Percentiles rank a stretch among this genome's conserved stretches.
Conservation (phyloP, 2,113 vertebrate genomes). For the Sander lucioperca region DNA sequence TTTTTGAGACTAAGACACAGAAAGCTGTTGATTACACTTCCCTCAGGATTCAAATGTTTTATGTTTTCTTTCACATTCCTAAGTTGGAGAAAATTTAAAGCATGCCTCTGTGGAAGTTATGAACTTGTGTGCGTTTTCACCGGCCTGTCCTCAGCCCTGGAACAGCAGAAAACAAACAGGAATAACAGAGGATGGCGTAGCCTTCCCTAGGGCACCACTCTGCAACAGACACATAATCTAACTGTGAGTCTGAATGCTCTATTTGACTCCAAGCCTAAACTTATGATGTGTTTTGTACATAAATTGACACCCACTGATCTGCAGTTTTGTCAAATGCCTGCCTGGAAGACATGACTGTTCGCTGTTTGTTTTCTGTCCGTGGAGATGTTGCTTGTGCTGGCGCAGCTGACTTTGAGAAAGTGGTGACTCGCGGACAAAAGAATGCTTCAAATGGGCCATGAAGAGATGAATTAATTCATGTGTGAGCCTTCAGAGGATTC, state of each 20-base stretch:
- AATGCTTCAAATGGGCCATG: background rate
- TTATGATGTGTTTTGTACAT: constrained; percentile 59
- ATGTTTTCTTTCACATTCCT: background rate
- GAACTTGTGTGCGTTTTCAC: constrained; percentile 19
- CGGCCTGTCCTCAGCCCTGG: constrained; percentile 17
- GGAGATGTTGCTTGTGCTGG: constrained; percentile 38
- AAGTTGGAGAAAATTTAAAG: background rate
- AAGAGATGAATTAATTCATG: constrained; percentile 12
- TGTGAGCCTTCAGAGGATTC: background rate
- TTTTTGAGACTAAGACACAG: background rate
- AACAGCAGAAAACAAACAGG: constrained; percentile 32
- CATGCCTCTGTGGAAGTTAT: background rate
- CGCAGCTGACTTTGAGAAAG: constrained; percentile 30
- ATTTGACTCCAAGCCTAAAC: constrained; percentile 60
- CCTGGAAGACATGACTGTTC: constrained; percentile 54
- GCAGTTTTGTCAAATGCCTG: constrained; percentile 55
- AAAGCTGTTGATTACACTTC: background rate
- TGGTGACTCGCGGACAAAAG: constrained; percentile 27
- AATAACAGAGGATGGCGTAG: constrained; percentile 49
- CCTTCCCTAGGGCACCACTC: constrained; percentile 53
- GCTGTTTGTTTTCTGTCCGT: constrained; percentile 51
- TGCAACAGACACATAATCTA: constrained; percentile 42
- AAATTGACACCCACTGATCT: constrained; percentile 63
- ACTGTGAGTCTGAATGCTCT: constrained; percentile 36
- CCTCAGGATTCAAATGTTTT: background rate